Base-by-base conservation (phyloP, 1,140 invertebrate species). In the Ylistrum balloti region DNA sequence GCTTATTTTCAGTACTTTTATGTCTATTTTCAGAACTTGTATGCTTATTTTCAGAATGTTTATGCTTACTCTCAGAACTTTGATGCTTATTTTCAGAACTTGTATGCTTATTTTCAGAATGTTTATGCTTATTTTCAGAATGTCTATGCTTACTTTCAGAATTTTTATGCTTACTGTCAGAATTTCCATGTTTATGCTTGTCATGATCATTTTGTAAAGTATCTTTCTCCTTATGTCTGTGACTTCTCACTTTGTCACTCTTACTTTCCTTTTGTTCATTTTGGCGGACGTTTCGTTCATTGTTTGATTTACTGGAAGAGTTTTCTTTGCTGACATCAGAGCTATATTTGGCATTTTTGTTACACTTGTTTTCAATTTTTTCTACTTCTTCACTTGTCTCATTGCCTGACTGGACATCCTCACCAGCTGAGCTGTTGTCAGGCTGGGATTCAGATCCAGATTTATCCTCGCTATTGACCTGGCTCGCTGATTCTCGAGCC, bases 311-410 rank as follows among this genome's bases (percentile, higher is more conserved):
- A 88, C 74, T 1, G 20, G 85, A 45, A 10, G 22, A 74, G 2
- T 28, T 74, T 28, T n/a, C 13, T 28, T 74, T 3, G 3, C 28
- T 17, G 17, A 7, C n/a, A 28, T n/a, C n/a, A 74, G 56, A 74
- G 56, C n/a, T 74, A 38, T 5, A 38, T 38, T 38, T 38, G 35
- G 13, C 35, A 13, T 13, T 38, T 38, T 38, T 38, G 5, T 38
- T 38, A 38, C 13, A 38, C 13, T 38, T 38, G 56, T n/a, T 74
- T 3, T 74, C 56, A 74, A 28, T 5, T 17, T 74, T 28, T 74
- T 41, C 13, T 33, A 28, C 34, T 20, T 88, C 86, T 33, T 92
- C 92, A 15, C 93, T 91, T 38, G 93, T 92, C 74, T 93, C 91
- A 88, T 89, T 56, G 20, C 87, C 32, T 20, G 33, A 10, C 11